These are phyloP conservation scores for Amiota minor DNA, from an alignment of 2,888 invertebrate species.

Conservation along the genomic window DNA sequence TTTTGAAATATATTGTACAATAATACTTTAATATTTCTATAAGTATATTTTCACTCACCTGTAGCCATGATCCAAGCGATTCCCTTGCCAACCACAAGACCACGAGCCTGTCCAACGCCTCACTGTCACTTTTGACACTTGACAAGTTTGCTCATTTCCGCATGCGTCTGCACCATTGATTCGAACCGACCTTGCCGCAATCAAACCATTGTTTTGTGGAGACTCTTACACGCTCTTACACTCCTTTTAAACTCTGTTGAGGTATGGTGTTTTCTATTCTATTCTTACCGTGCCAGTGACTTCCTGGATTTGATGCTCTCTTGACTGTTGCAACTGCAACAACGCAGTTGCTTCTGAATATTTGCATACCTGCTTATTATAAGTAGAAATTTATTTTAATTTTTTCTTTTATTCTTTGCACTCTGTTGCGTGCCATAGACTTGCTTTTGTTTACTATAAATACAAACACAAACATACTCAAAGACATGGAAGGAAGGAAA, in stretches of 20 bases:
- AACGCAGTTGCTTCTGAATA: background rate
- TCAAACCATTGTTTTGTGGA: no score
- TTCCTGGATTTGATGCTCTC: slow-evolving; percentile 29
- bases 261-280: background rate
- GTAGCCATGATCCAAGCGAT: slow-evolving; percentile 10
- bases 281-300: background rate
- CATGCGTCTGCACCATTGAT: slow-evolving; percentile 19
- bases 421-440: background rate
- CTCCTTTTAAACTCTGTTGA: background rate
- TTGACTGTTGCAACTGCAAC: slow-evolving; percentile 22
- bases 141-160: slow-evolving; percentile 31
- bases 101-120: background rate
- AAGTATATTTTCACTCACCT: slow-evolving; percentile 18
- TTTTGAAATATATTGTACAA: no score
- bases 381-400: background rate
- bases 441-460: slow-evolving; percentile 21
- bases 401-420: slow-evolving; percentile 2
- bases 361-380: slow-evolving; percentile 29
- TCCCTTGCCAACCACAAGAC: slow-evolving; percentile 1
- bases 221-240: background rate
- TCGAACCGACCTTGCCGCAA: slow-evolving; percentile 6
- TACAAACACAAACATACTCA: slow-evolving; percentile 13
- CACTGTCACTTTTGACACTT: slow-evolving; percentile 29
- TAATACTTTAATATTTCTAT: no score
- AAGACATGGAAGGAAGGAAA: background rate